Evolutionary conservation across 2,888 invertebrate species (phyloP).

Genomic region (Drosophila ezoana): DNA sequence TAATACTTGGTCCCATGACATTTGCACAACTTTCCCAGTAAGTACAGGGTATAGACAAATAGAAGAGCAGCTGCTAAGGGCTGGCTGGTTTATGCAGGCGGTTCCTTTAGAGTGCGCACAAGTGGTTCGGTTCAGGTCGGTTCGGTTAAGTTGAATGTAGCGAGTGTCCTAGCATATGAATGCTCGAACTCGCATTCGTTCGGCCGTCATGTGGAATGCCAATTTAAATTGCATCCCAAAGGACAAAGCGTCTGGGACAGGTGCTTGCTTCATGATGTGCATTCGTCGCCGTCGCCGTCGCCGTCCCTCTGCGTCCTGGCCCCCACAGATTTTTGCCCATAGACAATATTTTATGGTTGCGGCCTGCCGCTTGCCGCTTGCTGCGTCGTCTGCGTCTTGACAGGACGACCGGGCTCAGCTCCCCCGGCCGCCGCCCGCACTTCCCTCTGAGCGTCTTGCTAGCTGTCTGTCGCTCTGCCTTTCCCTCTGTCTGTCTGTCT

Average conservation of each 20-base stretch:
- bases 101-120: neutral
- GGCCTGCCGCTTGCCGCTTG: slow-evolving; percentile 31
- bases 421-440: neutral
- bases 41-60: neutral
- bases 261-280: slow-evolving; percentile 55
- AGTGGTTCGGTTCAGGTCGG: slow-evolving; percentile 5
- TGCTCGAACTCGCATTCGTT: slow-evolving; percentile 25
- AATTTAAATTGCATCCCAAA: slow-evolving; percentile 80
- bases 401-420: slow-evolving; percentile 49
- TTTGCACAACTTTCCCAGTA: neutral
- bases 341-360: slow-evolving; percentile 45
- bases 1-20: too few species aligned
- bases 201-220: slow-evolving; percentile 74
- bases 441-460: slow-evolving; percentile 5
- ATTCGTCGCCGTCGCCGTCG: slow-evolving; percentile 1
- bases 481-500: slow-evolving; percentile 22
- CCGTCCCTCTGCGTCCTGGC: neutral
- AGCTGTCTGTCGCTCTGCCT: slow-evolving; percentile 15
- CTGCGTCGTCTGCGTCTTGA: slow-evolving; percentile 68
- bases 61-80: slow-evolving; percentile 35
- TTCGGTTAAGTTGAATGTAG: slow-evolving; percentile 21
- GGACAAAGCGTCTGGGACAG: slow-evolving; percentile 70
- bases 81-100: slow-evolving; percentile 24
- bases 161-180: slow-evolving; percentile 20
- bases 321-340: slow-evolving; percentile 35